phyloP scores from a whole-genome alignment of 2,113 vertebrate species.

The Tursiops truncatus region DNA sequence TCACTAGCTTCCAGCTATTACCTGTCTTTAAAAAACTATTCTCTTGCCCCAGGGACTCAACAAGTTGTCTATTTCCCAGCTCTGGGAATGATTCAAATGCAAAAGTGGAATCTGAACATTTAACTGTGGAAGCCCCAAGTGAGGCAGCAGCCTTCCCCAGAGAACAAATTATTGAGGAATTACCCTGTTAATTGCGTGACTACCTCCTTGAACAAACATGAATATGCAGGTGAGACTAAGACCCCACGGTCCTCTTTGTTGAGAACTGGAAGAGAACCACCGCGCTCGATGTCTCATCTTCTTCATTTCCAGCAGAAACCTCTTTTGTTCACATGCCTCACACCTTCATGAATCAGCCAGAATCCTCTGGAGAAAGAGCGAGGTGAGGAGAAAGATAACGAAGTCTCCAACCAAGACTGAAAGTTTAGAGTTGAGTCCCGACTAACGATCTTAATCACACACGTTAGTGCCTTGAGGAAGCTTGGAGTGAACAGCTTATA shows the following conservation, averaged over 20 bases:
- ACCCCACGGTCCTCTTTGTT: conserved; percentile 17
- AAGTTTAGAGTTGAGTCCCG: conserved; percentile 75
- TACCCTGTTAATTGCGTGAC: neutral
- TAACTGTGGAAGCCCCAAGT: neutral
- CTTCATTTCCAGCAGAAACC: neutral
- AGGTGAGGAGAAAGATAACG: neutral
- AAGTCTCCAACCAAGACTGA: conserved; percentile 43
- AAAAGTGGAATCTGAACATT: neutral
- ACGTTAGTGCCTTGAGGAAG: conserved; percentile 64
- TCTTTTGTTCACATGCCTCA: neutral
- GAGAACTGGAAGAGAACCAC: neutral
- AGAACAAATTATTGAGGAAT: conserved; percentile 48
- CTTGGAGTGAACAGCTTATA: conserved; percentile 77
- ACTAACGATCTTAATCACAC: conserved; percentile 51
- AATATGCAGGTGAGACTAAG: neutral
- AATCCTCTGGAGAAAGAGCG: neutral
- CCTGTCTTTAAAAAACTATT: neutral
- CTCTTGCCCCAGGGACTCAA: neutral
- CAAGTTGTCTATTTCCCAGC: neutral
- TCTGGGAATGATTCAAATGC: conserved; percentile 7
- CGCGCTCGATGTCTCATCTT: neutral
- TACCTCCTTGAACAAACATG: neutral
- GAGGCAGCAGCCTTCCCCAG: neutral
- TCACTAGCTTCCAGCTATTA: neutral
- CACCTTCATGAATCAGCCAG: neutral